Conservation (phyloP, 1,140 invertebrate genomes). For the Agrypnia vestita region DNA sequence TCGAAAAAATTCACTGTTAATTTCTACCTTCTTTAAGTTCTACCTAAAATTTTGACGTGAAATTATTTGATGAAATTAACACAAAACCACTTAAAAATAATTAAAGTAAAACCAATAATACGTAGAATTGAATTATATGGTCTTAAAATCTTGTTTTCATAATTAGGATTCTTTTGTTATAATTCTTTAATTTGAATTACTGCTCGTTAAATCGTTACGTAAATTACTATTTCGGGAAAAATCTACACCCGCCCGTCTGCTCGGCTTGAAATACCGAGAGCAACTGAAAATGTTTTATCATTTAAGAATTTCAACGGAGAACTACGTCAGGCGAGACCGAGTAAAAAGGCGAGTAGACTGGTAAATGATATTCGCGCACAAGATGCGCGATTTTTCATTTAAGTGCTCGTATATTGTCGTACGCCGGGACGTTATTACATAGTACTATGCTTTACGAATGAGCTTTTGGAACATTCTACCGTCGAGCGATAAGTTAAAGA, state of each 20-base stretch:
- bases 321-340: neutral
- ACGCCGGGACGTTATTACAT: neutral
- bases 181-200: constrained; percentile 15
- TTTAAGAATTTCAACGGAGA: constrained; percentile 17
- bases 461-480: neutral
- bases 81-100: too few relatives aligned
- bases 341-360: neutral
- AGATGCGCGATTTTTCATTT: neutral
- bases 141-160: too few relatives aligned
- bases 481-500: constrained; percentile 16
- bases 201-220: constrained; percentile 1
- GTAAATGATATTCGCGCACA: neutral
- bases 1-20: too few relatives aligned
- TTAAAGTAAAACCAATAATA: too few relatives aligned
- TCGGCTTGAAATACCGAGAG: constrained; percentile 34
- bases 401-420: neutral
- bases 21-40: too few relatives aligned
- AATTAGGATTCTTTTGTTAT: too few relatives aligned
- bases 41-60: too few relatives aligned
- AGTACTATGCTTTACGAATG: neutral
- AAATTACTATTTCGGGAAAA: neutral
- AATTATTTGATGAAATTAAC: too few relatives aligned
- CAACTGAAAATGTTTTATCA: constrained; percentile 29
- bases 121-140: too few relatives aligned
- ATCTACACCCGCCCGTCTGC: constrained; percentile 3